phyloP scores from a whole-genome alignment of 2,113 vertebrate species.

The Notiomystis cincta region DNA sequence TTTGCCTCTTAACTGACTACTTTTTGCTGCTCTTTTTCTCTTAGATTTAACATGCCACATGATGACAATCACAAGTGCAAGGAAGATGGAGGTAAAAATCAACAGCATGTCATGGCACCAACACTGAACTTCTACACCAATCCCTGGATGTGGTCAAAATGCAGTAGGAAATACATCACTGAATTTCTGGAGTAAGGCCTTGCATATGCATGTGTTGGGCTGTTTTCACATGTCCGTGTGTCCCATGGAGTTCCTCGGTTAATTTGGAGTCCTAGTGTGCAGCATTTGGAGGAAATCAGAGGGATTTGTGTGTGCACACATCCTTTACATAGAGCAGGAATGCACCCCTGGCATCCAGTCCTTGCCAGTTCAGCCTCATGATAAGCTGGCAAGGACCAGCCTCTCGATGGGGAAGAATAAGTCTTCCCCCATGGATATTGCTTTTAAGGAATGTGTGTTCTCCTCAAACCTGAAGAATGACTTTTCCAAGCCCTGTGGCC shows the following conservation, averaged over 20 bases:
- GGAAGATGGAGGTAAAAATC: conserved; percentile 91
- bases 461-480: conserved; percentile 39
- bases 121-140: conserved; percentile 96
- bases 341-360: neutral
- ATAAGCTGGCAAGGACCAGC: conserved; percentile 37
- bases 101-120: conserved; percentile 96
- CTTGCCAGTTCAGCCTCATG: conserved; percentile 38
- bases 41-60: conserved; percentile 98
- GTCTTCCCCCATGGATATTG: conserved; percentile 34
- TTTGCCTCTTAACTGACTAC: neutral
- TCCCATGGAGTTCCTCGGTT: neutral
- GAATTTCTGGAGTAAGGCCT: conserved; percentile 96
- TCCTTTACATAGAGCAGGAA: conserved; percentile 32
- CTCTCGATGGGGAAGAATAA: conserved; percentile 29
- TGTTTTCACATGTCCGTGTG: neutral
- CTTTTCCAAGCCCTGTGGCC: conserved; percentile 25
- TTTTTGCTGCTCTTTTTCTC: neutral
- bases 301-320: neutral
- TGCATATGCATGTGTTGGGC: neutral
- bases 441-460: conserved; percentile 35
- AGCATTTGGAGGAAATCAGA: neutral
- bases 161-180: conserved; percentile 97
- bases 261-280: neutral
- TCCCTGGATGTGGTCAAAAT: conserved; percentile 99
- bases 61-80: conserved; percentile 97